Evolutionary conservation across 1,140 invertebrate genomes (phyloP), one percentile per base, ranked within the genome.

Genomic region (Cataglyphis hispanica): DNA sequence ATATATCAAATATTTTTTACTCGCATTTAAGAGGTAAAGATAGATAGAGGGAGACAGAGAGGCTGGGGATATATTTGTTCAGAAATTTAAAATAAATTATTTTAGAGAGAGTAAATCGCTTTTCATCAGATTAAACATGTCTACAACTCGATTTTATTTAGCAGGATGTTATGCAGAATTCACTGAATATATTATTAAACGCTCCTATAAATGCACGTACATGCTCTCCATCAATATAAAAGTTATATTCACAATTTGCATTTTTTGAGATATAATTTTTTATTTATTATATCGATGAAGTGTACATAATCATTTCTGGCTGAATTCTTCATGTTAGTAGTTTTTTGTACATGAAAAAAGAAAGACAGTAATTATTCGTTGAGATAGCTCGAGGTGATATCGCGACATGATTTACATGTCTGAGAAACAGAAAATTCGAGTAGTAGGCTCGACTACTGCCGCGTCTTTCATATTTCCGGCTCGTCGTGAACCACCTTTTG

Each of bases 371-470:
- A 86, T 86, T 89, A 89, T 60, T 60, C 40, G 87, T 2, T 25
- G 27, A n/a, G 74, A 70, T 53, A 46, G 64, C 40, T 46, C 43
- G 61, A 22, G 27, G 22, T 25, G 25, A n/a, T n/a, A 53, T 74
- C 84, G 88, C 80, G 83, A 88, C 83, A 86, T 60, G 64, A 90
- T 90, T 84, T 86, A 78, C 77, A 83, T 72, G 72, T 85, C 11
- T 58, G 78, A 76, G 69, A 81, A 76, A 63, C 13, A 70, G 69
- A 34, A 72, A 80, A 83, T 19, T 83, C 53, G 63, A 53, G 76
- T 13, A 67, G 53, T 37, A 67, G 46, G 53, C 60, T 77, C 31
- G 72, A 84, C 27, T 83, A 7, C 8, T n/a, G 13, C 60, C 50
- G 10, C 34, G 43, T 19, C 27, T 56, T 61, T n/a, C 46, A 27